A percentile compares a stretch with the other conserved stretches of the same genome.
Evolutionary conservation across 2,113 vertebrate genomes (phyloP).

Genomic region (Microtus richardsoni): DNA sequence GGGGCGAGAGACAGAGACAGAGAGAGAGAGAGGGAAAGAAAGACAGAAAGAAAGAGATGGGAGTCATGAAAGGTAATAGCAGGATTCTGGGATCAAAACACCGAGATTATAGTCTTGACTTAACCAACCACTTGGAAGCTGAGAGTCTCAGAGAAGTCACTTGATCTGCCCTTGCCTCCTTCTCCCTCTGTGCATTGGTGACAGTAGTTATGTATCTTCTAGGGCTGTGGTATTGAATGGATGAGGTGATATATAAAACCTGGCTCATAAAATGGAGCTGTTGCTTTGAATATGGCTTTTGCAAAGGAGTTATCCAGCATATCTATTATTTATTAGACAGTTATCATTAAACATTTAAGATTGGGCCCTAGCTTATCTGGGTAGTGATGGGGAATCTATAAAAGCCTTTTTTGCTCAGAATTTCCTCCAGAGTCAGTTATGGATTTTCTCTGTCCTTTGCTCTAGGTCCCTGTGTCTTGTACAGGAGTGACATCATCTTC

Average conservation of each 20-base stretch:
- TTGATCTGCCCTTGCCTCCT: background rate
- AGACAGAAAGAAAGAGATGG: background rate
- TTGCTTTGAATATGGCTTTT: conserved; percentile 23
- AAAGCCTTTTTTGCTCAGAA: background rate
- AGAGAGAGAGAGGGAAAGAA: background rate
- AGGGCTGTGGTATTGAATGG: background rate
- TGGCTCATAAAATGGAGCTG: background rate
- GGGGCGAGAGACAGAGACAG: background rate
- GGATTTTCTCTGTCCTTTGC: conserved; percentile 3
- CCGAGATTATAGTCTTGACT: no score
- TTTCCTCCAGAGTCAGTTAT: background rate
- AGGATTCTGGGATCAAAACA: background rate
- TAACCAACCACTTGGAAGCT: background rate
- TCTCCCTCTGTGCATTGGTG: background rate
- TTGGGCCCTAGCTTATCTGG: conserved; percentile 4
- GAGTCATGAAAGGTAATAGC: background rate
- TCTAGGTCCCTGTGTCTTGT: background rate
- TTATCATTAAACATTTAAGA: background rate
- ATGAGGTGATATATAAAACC: background rate
- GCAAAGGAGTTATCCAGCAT: background rate
- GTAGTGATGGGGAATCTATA: background rate
- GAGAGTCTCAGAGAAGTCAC: background rate
- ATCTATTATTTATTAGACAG: background rate
- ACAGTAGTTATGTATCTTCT: background rate
- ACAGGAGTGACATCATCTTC: conserved; percentile 12